Conservation (phyloP, 2,888 invertebrate species). For the Noctua pronuba region DNA sequence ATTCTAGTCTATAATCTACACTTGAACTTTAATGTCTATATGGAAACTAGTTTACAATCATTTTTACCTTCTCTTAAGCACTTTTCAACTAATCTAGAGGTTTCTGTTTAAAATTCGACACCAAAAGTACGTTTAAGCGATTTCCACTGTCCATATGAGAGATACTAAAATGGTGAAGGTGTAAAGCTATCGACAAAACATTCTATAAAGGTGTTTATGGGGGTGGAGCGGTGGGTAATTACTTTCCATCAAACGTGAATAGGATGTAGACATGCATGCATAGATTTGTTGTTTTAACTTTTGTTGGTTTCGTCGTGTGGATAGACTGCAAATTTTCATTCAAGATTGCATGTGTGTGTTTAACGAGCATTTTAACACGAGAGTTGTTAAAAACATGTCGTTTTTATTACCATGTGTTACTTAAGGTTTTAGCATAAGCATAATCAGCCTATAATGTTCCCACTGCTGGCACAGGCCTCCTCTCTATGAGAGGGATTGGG, state of each 20-base stretch:
- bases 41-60: conserved; percentile 1
- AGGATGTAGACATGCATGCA: conserved; percentile 64
- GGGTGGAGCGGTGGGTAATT: conserved; percentile 68
- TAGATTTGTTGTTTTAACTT: conserved; percentile 32
- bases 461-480: too few relatives aligned
- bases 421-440: too few relatives aligned
- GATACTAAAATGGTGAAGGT: conserved; percentile 75
- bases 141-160: conserved; percentile 62
- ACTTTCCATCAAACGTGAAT: conserved; percentile 66
- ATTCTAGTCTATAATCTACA: conserved; percentile 17
- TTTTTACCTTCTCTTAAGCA: not conserved
- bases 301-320: conserved; percentile 5
- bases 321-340: not conserved
- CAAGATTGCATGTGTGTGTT: not conserved
- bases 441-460: too few relatives aligned
- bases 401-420: not conserved
- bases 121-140: conserved; percentile 30
- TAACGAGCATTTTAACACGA: not conserved
- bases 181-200: conserved; percentile 88
- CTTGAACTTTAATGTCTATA: not conserved
- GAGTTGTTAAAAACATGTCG: not conserved
- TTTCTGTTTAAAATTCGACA: conserved; percentile 9
- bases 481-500: too few relatives aligned
- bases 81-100: not conserved
- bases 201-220: conserved; percentile 71